Evolutionary conservation across 2,888 invertebrate genomes (phyloP), one percentile per base, ranked within the genome.

Genomic region (Drosophila villosipedis): DNA sequence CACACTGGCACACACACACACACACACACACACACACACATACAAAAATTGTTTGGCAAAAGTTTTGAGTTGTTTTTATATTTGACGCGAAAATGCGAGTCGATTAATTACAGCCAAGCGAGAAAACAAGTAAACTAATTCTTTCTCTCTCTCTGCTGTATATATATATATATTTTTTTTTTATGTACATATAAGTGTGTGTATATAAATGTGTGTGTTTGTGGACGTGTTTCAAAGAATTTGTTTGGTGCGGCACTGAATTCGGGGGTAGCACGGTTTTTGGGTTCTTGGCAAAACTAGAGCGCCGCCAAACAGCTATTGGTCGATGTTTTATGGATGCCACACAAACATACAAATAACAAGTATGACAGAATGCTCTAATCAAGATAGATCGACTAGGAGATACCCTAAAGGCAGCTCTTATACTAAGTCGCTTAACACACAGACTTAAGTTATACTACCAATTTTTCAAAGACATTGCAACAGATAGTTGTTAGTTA

Each of bases 21-120:
- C 4, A 50, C 14, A 39, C 5, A 50, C 1, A 25, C 4, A n/a
- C 22, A 41, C 14, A 54, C 19, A 63, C 31, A 53, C 22, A 10
- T 57, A 61, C 33, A 49, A 49, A 83, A 84, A 73, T 80, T 67
- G 70, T 63, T 69, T 72, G 68, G 67, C 58, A 80, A 79, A 77
- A 80, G 73, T 80, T 79, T 73, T 66, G 80, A 77, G 66, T 77
- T 69, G 80, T 80, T 81, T 72, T 81, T 80, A 62, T 71, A 70
- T 69, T 75, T 71, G 73, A 87, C 79, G 83, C 64, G 75, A 81
- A 84, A 83, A 84, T 82, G 80, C 71, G 82, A 88, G 83, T 84
- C 84, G 85, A 84, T 84, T 84, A 84, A 84, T 84, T 85, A 84
- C 88, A 88, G 80, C 67, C 83, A 74, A 70, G 64, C 76, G 59